phyloP scores from a whole-genome alignment of 2,113 vertebrate genomes.

The Colinus virginianus region DNA sequence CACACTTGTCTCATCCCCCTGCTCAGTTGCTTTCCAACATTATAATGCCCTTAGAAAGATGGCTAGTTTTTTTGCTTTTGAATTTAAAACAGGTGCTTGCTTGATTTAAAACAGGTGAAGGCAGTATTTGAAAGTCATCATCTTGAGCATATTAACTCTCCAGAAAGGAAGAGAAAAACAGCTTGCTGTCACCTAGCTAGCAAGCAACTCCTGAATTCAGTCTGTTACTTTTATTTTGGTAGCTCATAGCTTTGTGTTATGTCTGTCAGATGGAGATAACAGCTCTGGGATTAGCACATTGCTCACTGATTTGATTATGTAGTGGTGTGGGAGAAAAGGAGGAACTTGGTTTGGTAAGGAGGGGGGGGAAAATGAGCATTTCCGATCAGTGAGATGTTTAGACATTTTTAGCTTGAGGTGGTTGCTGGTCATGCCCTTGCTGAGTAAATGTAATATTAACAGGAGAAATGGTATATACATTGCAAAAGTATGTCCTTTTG shows the following conservation, averaged over 20 bases:
- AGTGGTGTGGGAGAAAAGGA: rapidly evolving
- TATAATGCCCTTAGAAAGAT: rapidly evolving
- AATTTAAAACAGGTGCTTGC: background rate
- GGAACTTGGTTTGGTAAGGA: background rate
- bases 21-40: too few relatives aligned
- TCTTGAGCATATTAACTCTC: background rate
- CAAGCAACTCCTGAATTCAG: background rate
- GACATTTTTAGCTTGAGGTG: background rate
- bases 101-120: background rate
- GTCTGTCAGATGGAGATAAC: background rate
- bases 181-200: rapidly evolving
- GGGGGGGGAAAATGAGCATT: rapidly evolving
- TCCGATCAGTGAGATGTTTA: background rate
- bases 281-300: background rate
- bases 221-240: background rate
- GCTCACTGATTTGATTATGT: background rate
- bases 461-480: background rate
- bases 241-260: rapidly evolving
- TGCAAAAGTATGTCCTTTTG: background rate
- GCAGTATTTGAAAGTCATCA: rapidly evolving
- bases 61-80: background rate
- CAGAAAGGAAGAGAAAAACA: background rate
- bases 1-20: too few relatives aligned
- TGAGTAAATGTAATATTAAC: background rate
- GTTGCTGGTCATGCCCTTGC: rapidly evolving